Evolutionary conservation across 2,113 vertebrate species (phyloP), one percentile per base, ranked within the genome.

Genomic region (Trinectes maculatus): DNA sequence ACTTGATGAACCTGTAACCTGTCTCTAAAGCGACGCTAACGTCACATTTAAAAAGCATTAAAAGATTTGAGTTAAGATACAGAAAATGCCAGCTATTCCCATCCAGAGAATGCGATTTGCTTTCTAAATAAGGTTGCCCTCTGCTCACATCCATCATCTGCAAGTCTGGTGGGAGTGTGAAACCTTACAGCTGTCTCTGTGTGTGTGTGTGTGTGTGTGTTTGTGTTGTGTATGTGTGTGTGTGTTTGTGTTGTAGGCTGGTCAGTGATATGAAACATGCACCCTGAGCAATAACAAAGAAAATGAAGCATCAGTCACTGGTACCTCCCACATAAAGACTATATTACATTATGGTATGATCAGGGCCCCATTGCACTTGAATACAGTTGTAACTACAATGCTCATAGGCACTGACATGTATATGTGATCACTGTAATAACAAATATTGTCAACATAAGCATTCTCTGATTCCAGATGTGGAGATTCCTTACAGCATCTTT

Each of bases 301-400:
- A 68, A 76, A 75, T 44, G 28, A 67, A 51, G 39, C 26, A 48
- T 2, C 43, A 63, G 28, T 37, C 12, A 31, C 11, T 18, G 44
- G 56, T 37, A 31, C 34, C 58, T 75, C 85, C 65, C 59, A 71
- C 74, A 69, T 83, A 67, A 58, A 82, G 79, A 55, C 3, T 49
- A 62, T 28, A 74, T 79, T 79, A 52, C 65, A 63, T 36, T 6
- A 9, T 12, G 8, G 37, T 33, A 53, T 24, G 29, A 39, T 39
- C 43, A 67, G 42, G 44, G 56, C 66, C 31, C 76, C 70, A 84
- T 34, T 77, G 74, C 63, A 66, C 67, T 78, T 79, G 69, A 85
- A 80, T 73, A 73, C 52, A 73, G 53, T 43, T 71, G 28, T 54
- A 66, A 52, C 34, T 51, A 59, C 39, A 47, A 46, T 55, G 25